Base-by-base conservation (phyloP, 2,797 vertebrate genomes). In the Phataginus tricuspis region DNA sequence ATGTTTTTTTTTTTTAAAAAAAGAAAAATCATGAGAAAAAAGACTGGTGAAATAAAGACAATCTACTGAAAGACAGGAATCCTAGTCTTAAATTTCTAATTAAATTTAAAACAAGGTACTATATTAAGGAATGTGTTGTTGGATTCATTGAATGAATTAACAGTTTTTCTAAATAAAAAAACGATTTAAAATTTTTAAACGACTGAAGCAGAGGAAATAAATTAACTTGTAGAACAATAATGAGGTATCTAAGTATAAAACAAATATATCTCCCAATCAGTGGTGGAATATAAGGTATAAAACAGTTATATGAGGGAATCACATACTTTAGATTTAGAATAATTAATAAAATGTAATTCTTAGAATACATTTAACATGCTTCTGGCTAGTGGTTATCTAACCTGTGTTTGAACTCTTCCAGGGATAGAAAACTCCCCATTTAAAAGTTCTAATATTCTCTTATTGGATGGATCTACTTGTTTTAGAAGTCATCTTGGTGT, bases 111-210 rank as follows among this genome's bases (percentile, higher is more conserved):
- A 66, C 14, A 83, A 79, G n/a, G 21, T 29, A 80, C 31, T 91
- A 92, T 84, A 82, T 71, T 92, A 92, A 15, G 21, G 4, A 71
- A 89, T 51, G 51, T 37, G 9, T 69, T 93, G 18, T 83, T 90
- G 68, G 13, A 95, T 69, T 90, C 37, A 75, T 10, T 86, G 94
- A 95, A 68, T 63, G 97, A 94, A 80, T 71, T 55, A 84, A 71
- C 4, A 55, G 4, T 39, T 39, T 42, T 85, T n/a, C 13, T 90
- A 95, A 89, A 42, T 63, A 87, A 95, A 78, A 78, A 75, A 87
- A 72, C 49, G 4, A 90, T 51, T 95, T 74, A 6, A 66, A 77
- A 61, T 42, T 63, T 91, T 94, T 90, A 83, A 90, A 86, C 86
- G 25, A 69, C 27, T 39, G 21, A 94, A 75, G 14, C 4, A 66